These are phyloP conservation scores for Cyclargus thomasi DNA, from an alignment of 1,140 invertebrate genomes.

Conservation along the genomic window DNA sequence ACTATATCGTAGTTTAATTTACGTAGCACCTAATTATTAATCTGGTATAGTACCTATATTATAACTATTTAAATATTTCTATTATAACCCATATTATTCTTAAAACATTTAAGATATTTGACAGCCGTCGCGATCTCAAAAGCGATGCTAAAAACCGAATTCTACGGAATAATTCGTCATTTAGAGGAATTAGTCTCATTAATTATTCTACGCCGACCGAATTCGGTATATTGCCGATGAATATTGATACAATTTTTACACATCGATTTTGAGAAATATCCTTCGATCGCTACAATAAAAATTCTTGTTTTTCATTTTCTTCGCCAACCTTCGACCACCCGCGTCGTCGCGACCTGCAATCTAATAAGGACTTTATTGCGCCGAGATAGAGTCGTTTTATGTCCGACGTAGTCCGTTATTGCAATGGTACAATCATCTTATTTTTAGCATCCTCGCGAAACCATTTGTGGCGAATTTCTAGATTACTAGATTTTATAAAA, in stretches of 20 bases:
- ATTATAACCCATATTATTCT: too few species aligned
- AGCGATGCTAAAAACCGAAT: neutral
- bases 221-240: constrained; percentile 1
- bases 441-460: constrained; percentile 28
- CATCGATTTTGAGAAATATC: constrained; percentile 23
- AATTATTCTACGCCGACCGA: neutral
- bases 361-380: constrained; percentile 61
- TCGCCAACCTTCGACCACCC: constrained; percentile 64
- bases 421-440: constrained; percentile 43
- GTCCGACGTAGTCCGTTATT: constrained; percentile 30
- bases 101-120: too few species aligned
- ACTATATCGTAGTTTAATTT: too few species aligned
- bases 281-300: constrained; percentile 37
- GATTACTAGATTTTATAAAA: constrained; percentile 7
- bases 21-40: too few species aligned
- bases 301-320: constrained; percentile 61
- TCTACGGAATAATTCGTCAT: neutral
- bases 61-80: too few species aligned
- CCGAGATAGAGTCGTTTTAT: constrained; percentile 41
- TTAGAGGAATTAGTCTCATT: neutral
- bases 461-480: constrained; percentile 26
- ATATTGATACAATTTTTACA: constrained; percentile 21
- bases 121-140: neutral
- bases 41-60: too few species aligned
- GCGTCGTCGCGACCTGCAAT: constrained; percentile 49